Percentiles rank a stretch among this genome's conserved stretches.
Conservation (phyloP, 2,797 vertebrate genomes). For the Tokudaia tokunoshimensis region DNA sequence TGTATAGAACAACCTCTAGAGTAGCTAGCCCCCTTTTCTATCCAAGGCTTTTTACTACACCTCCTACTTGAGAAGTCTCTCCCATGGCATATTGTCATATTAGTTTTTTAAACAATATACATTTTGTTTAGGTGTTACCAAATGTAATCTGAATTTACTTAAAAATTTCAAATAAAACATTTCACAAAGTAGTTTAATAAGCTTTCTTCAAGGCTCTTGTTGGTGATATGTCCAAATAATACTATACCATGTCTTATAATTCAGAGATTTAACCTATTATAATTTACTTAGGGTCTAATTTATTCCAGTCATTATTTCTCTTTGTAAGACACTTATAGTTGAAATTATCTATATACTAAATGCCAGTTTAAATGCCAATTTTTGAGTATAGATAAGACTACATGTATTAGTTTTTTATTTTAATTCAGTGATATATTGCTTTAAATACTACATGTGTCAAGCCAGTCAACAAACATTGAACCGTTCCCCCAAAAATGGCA, state of each 20-base stretch:
- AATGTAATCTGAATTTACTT: not conserved
- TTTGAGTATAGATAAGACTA: not conserved
- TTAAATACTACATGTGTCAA: slow-evolving; percentile 19
- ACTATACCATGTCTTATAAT: not conserved
- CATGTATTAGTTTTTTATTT: not conserved
- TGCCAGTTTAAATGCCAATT: not conserved
- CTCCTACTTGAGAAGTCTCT: not conserved
- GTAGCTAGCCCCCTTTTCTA: not conserved
- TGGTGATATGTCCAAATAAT: not conserved
- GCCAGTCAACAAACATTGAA: not conserved
- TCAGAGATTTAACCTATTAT: not conserved
- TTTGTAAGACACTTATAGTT: not conserved
- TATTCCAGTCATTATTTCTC: not conserved
- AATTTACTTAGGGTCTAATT: not conserved
- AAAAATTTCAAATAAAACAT: not conserved
- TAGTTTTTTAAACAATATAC: slow-evolving; percentile 30
- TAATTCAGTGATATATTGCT: not conserved
- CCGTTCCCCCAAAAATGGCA: not conserved
- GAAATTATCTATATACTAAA: not conserved
- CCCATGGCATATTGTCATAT: not conserved
- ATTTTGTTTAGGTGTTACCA: slow-evolving; percentile 19
- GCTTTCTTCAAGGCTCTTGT: not conserved
- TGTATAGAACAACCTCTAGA: not conserved
- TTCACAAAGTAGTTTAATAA: slow-evolving; percentile 15
- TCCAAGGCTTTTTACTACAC: not conserved